Evolutionary conservation across 2,113 vertebrate genomes (phyloP).

Genomic region (Caranx ignobilis): DNA sequence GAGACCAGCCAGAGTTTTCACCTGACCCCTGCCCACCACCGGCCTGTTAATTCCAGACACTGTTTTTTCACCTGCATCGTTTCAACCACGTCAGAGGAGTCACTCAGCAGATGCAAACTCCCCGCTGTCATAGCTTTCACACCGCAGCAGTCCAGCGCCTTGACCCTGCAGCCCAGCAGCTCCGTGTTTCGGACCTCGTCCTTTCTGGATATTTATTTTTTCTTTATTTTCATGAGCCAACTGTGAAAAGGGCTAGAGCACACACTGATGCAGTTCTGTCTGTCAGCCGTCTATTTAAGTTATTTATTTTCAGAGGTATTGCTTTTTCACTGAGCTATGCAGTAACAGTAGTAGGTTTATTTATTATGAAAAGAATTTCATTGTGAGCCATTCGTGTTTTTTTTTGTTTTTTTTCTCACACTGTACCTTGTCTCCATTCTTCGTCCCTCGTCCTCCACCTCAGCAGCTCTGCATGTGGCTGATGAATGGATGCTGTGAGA

Average conservation of each 20-base stretch:
- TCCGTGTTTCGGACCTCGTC: background rate
- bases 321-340: constrained; percentile 75
- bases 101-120: background rate
- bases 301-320: constrained; percentile 70
- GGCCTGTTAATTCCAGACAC: constrained; percentile 51
- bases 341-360: constrained; percentile 66
- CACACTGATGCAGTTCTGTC: constrained; percentile 61
- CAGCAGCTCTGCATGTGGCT: constrained; percentile 43
- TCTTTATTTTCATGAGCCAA: constrained; percentile 55
- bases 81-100: background rate
- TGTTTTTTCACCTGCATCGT: background rate
- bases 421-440: background rate
- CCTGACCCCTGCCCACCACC: background rate
- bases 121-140: background rate
- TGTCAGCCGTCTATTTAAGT: constrained; percentile 59
- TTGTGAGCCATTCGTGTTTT: constrained; percentile 10
- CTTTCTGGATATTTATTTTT: constrained; percentile 22
- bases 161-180: constrained; percentile 34
- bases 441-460: background rate
- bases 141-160: constrained; percentile 25
- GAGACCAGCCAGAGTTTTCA: constrained; percentile 12
- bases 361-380: constrained; percentile 54
- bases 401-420: constrained; percentile 14
- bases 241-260: constrained; percentile 85
- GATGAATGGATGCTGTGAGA: constrained; percentile 17